Evolutionary conservation across 2,888 invertebrate species (phyloP).

Genomic region (Pomacea canaliculata): DNA sequence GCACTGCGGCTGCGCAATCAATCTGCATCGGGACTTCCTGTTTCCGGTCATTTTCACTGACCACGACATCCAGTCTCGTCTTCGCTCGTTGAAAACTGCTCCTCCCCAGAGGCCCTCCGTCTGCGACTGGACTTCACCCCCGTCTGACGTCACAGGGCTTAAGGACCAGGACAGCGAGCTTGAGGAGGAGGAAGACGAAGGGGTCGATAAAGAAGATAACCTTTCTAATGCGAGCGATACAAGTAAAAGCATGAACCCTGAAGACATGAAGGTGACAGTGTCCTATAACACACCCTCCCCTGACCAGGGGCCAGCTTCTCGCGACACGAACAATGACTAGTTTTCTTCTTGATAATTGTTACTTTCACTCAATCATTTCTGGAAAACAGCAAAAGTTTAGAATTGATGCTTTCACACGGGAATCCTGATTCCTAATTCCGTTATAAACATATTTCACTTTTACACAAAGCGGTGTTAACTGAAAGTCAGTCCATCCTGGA

Average conservation of each 20-base stretch:
- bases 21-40: constrained; percentile 15
- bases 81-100: neutral
- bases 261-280: constrained; percentile 18
- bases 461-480: too few relatives aligned
- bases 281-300: constrained; percentile 19
- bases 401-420: too few relatives aligned
- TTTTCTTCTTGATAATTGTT: too few relatives aligned
- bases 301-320: constrained; percentile 2
- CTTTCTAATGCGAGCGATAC: too few relatives aligned
- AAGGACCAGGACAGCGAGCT: neutral
- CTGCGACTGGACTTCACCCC: too few relatives aligned
- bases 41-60: constrained; percentile 20
- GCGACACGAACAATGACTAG: too few relatives aligned
- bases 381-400: neutral
- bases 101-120: neutral
- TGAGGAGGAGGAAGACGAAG: neutral
- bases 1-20: constrained; percentile 37
- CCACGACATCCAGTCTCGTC: constrained; percentile 14
- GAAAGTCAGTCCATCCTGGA: too few relatives aligned
- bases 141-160: too few relatives aligned
- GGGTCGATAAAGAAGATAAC: neutral
- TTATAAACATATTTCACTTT: neutral
- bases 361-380: too few relatives aligned
- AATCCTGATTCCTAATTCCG: neutral
- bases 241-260: neutral